A percentile compares a stretch with the other conserved stretches of the same genome.
Evolutionary conservation across 2,113 vertebrate genomes (phyloP).

Genomic region (Bujurquina vittata): DNA sequence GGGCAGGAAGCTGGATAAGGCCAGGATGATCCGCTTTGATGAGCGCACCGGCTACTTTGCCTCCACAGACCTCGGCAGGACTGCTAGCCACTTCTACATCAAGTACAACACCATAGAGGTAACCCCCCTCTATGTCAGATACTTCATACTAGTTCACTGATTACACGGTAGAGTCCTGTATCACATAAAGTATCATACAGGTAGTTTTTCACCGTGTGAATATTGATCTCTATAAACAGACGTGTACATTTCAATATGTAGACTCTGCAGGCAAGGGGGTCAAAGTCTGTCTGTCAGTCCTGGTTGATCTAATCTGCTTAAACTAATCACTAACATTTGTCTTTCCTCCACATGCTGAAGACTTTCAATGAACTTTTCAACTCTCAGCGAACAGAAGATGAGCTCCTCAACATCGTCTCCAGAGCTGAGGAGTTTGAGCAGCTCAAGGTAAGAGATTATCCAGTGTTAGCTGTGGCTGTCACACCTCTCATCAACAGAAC

Average conservation of each 20-base stretch:
- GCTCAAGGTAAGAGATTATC: constrained; percentile 89
- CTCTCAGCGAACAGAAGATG: constrained; percentile 93
- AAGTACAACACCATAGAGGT: constrained; percentile 98
- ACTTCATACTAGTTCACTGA: constrained; percentile 71
- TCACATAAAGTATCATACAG: background rate
- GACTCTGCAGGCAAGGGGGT: no score
- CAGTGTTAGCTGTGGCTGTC: background rate
- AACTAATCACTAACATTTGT: constrained; percentile 72
- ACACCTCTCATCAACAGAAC: no score
- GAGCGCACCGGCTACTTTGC: constrained; percentile 96
- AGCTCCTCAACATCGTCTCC: constrained; percentile 93
- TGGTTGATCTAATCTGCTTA: background rate
- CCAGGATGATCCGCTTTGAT: constrained; percentile 97
- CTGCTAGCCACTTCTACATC: constrained; percentile 98
- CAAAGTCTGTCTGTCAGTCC: no score
- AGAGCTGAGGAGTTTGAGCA: constrained; percentile 99
- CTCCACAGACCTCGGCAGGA: constrained; percentile 95
- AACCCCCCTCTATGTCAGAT: constrained; percentile 84
- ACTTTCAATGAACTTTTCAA: constrained; percentile 96
- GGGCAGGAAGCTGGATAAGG: constrained; percentile 94
- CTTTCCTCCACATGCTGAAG: constrained; percentile 76
- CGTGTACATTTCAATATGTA: no score
- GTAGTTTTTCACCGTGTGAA: background rate
- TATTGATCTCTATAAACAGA: background rate
- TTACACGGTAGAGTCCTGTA: constrained; percentile 71